Evolutionary conservation across 1,140 invertebrate genomes (phyloP).

Genomic region (Drosophila obscura): DNA sequence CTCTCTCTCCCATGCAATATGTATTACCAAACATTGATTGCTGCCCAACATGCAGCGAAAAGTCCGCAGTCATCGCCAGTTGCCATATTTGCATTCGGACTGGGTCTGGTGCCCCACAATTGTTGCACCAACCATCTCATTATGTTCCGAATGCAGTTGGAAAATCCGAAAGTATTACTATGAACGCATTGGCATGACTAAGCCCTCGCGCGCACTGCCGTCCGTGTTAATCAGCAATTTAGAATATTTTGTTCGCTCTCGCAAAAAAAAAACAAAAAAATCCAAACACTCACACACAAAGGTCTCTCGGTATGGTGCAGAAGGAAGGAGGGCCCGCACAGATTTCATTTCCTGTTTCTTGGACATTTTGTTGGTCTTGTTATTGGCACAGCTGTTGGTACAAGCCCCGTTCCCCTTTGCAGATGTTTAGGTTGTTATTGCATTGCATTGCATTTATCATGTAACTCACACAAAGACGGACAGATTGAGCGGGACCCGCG

Average conservation of each 20-base stretch:
- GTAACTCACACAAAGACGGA: conserved; percentile 58
- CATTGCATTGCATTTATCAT: conserved; percentile 73
- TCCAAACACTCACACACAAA: conserved; percentile 36
- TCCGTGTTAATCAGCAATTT: conserved; percentile 80
- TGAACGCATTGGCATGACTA: conserved; percentile 53
- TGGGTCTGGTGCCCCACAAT: neutral
- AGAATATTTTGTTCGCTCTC: conserved; percentile 67
- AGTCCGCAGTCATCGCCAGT: conserved; percentile 24
- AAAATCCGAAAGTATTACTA: conserved; percentile 19
- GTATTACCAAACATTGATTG: neutral
- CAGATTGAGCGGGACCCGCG: conserved; percentile 1
- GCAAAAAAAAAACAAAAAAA: conserved; percentile 11
- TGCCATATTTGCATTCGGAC: conserved; percentile 28
- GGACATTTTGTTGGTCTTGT: conserved; percentile 35
- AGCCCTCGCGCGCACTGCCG: conserved; percentile 38
- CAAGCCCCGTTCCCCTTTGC: too few relatives aligned
- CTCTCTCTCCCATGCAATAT: too few relatives aligned
- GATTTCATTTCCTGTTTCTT: conserved; percentile 69
- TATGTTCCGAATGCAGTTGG: conserved; percentile 26
- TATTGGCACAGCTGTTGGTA: conserved; percentile 66
- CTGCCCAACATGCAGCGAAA: conserved; percentile 19
- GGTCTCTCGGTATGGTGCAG: conserved; percentile 11
- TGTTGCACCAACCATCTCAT: conserved; percentile 47
- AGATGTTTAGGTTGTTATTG: conserved; percentile 52
- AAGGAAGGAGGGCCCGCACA: conserved; percentile 23